Evolutionary conservation across 2,888 invertebrate genomes (phyloP), one percentile per base, ranked within the genome.

Genomic region (Hymenopus coronatus): DNA sequence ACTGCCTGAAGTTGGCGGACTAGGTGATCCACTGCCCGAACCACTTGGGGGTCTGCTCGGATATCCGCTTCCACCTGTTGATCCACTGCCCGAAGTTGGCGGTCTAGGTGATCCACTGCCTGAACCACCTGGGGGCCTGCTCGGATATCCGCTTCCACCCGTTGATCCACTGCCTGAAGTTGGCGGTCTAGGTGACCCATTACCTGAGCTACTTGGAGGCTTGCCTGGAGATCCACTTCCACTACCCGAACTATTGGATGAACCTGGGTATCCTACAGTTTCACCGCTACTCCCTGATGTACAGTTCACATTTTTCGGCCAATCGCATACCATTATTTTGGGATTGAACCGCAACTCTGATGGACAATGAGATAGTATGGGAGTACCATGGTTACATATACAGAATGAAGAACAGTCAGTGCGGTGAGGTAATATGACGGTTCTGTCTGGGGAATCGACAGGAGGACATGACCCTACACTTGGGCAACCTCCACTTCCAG

Each of bases 261-360:
- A 70, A 4, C 54, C 54, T 15, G 54, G 20, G 20, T 14, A 14
- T 54, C 46, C 46, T 46, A 14, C 8, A 46, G 46, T 6, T 46
- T 15, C 54, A 54, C 54, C 54, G 3, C 2, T 20, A 70, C 20
- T 70, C 0, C 20, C 54, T 4, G 6, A 0, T 14, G 20, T 83
- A 70, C 91, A 91, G 12, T 89, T 89, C 70, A 90, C 91, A 82
- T 90, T 88, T 89, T 89, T 90, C 2, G 91, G 91, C 91, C 91
- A 91, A 83, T 91, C 91, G 88, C 91, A 91, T 14, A 91, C 90
- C 70, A 90, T 90, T 6, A 91, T 90, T 25, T 89, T 90, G 3
- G 90, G 87, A 84, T 91, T 91, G 90, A 91, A 91, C 85, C 91
- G 91, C 82, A 91, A 88, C 28, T 90, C 91, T n/a, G 88, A 82